A percentile compares a stretch with the other conserved stretches of the same genome.
These are phyloP conservation scores for Eubucco bourcierii DNA, from an alignment of 2,113 vertebrate genomes.

Conservation along the genomic window DNA sequence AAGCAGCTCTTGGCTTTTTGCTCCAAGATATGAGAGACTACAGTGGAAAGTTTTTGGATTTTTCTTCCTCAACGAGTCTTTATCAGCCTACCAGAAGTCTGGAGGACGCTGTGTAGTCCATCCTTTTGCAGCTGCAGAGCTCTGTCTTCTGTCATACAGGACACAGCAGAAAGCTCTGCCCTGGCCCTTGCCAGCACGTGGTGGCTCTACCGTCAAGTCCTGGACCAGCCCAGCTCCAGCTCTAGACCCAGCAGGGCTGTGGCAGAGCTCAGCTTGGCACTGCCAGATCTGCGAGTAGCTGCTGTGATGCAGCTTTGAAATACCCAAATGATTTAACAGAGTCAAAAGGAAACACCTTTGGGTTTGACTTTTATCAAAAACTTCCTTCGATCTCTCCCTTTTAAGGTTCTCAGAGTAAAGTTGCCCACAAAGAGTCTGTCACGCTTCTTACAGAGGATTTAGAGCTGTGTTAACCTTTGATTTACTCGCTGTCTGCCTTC, in stretches of 20 bases:
- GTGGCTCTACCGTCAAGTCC: not conserved
- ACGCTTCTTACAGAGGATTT: not conserved
- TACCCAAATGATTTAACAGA: not conserved
- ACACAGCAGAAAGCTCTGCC: not conserved
- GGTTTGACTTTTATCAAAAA: constrained; percentile 25
- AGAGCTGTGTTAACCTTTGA: constrained; percentile 36
- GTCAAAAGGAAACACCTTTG: not conserved
- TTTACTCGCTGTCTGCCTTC: not conserved
- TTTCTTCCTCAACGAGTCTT: not conserved
- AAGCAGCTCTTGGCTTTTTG: not conserved
- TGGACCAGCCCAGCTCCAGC: not conserved
- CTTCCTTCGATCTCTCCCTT: constrained; percentile 14
- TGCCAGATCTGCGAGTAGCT: not conserved
- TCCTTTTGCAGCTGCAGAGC: not conserved
- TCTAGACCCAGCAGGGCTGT: not conserved
- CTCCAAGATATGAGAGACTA: not conserved
- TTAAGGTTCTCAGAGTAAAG: constrained; percentile 27
- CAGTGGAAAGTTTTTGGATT: not conserved
- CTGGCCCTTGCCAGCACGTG: accelerated
- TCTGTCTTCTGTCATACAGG: not conserved
- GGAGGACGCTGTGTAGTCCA: accelerated
- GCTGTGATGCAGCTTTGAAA: not conserved
- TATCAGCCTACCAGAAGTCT: not conserved
- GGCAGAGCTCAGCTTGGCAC: accelerated
- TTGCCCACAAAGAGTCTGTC: not conserved